phyloP scores from a whole-genome alignment of 2,797 vertebrate species.

The Harpagifer antarcticus region DNA sequence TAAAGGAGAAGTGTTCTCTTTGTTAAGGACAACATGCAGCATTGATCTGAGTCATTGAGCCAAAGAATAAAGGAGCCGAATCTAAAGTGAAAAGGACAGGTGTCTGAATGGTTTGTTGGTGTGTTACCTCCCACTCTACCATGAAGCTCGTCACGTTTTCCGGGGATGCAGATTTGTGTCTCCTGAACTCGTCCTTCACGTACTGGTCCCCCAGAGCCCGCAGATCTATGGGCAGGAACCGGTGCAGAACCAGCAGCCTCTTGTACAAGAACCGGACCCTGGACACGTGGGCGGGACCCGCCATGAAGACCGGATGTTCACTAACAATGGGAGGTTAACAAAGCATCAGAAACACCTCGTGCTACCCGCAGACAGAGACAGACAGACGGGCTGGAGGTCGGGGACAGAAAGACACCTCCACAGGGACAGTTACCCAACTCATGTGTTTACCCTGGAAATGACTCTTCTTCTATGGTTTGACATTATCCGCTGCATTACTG shows the following conservation, averaged over 20 bases:
- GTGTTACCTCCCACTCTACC: slow-evolving; percentile 92
- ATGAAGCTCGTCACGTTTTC: slow-evolving; percentile 87
- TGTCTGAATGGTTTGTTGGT: neutral
- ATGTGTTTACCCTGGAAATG: slow-evolving; percentile 61
- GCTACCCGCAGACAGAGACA: accelerated
- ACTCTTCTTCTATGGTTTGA: neutral
- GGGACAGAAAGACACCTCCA: neutral
- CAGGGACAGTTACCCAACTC: slow-evolving; percentile 50
- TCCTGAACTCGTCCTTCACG: slow-evolving; percentile 92
- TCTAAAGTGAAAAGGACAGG: too few relatives aligned
- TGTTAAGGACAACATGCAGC: too few relatives aligned
- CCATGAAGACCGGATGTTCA: slow-evolving; percentile 50
- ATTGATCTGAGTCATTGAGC: too few relatives aligned
- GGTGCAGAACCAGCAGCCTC: slow-evolving; percentile 87
- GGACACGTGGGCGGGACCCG: slow-evolving; percentile 73
- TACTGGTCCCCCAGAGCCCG: slow-evolving; percentile 90
- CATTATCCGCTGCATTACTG: neutral
- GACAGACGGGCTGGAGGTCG: accelerated
- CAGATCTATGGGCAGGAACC: slow-evolving; percentile 87
- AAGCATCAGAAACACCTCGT: accelerated
- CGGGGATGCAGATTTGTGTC: slow-evolving; percentile 79
- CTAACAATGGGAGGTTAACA: accelerated
- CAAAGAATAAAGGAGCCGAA: too few relatives aligned
- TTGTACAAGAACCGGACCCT: slow-evolving; percentile 85
- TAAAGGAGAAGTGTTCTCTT: too few relatives aligned